Evolutionary conservation across 23 tunicate species (phyloP), one percentile per base, ranked within the genome.

Genomic region (Trididemnum nubilum): DNA sequence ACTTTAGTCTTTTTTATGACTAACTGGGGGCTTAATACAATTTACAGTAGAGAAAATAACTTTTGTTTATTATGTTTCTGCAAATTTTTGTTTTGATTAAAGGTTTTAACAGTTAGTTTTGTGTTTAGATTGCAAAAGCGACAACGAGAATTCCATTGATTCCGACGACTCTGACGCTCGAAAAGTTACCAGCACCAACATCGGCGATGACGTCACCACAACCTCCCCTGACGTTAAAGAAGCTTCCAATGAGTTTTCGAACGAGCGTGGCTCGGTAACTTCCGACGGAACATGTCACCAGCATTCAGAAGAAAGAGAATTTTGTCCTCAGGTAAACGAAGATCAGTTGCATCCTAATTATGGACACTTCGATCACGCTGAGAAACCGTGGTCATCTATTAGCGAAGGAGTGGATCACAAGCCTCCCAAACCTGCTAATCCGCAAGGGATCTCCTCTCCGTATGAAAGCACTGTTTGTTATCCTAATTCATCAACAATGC

Each of bases 101-200:
- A n/a, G n/a, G n/a, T n/a, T n/a, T n/a, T 44, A 7, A 44, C 54
- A 61, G n/a, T 24, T 61, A 3, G 2, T 73, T 73, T 39, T 21
- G 9, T 73, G 7, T 73, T 25, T 59, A 85, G 90, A 85, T 67
- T 35, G 58, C 79, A 85, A 79, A 71, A 40, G 72, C 27, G 90
- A 85, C 60, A 65, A 36, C 38, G 84, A 71, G 2, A 83, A 51
- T 19, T 67, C 83, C 0, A 34, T 51, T 26, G 90, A 85, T 52
- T 85, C 90, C 34, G 90, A 85, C 57, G 90, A 85, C 72, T 85
- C 90, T 1, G 84, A 74, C 25, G 84, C 81, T 9, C 71, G 90
- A 1, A 81, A 85, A 54, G 90, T 85, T 29, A 85, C 90, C 21
- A 78, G 90, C 72, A 85, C 90, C 21, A 85, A 78, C 79, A 66